A percentile compares a stretch with the other conserved stretches of the same genome.
Conservation (phyloP, 2,888 invertebrate genomes). For the Eupeodes latifasciatus region DNA sequence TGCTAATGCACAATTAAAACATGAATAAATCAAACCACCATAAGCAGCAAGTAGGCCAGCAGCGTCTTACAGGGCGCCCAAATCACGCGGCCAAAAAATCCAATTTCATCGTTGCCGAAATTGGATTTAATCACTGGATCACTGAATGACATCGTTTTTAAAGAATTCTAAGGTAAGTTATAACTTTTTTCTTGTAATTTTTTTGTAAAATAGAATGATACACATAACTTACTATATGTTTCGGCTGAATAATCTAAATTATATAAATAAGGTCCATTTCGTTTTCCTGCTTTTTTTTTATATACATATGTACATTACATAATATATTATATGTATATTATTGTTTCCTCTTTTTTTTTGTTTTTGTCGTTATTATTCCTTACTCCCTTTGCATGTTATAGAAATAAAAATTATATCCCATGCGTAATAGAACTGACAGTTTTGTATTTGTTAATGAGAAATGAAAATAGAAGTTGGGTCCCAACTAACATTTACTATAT, state of each 20-base stretch:
- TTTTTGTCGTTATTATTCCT: conserved; percentile 6
- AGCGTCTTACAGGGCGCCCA: conserved; percentile 69
- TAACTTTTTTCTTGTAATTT: neutral
- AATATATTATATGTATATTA: neutral
- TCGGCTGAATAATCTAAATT: conserved; percentile 47
- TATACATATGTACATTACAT: neutral
- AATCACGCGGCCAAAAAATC: conserved; percentile 72
- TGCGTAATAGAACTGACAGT: neutral
- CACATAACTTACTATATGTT: conserved; percentile 53
- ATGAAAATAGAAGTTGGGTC: neutral
- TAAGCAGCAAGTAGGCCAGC: conserved; percentile 70
- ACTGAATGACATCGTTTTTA: conserved; percentile 75
- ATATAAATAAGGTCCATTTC: conserved; percentile 69
- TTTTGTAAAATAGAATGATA: neutral
- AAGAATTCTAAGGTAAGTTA: conserved; percentile 68
- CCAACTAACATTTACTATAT: too few species aligned
- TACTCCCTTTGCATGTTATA: conserved; percentile 25
- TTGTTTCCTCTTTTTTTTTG: neutral
- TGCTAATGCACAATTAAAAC: conserved; percentile 70
- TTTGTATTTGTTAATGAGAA: neutral
- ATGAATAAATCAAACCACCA: conserved; percentile 65
- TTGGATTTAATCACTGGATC: conserved; percentile 64
- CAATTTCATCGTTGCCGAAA: conserved; percentile 70
- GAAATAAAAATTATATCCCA: neutral
- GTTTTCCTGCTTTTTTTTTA: conserved; percentile 31